These are phyloP conservation scores for Apamea sordens DNA, from an alignment of 2,888 invertebrate species.

Conservation along the genomic window DNA sequence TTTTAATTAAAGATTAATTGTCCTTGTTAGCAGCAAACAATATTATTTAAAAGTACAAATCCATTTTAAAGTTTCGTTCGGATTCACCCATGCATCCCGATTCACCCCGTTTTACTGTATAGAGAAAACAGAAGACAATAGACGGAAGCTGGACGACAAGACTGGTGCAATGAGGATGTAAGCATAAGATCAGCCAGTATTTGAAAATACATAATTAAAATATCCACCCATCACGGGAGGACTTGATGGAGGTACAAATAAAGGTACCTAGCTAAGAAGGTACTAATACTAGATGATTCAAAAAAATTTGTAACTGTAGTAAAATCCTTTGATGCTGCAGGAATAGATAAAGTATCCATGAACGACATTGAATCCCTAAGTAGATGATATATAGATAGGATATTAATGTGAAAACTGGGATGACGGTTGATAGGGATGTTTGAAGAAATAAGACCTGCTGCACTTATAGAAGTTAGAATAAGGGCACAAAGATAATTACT, in stretches of 20 bases:
- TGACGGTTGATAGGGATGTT: not conserved
- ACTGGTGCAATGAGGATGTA: too few relatives aligned
- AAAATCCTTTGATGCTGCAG: not conserved
- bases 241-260: not conserved
- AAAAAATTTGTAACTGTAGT: not conserved
- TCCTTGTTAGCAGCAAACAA: too few relatives aligned
- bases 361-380: too few relatives aligned
- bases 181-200: not conserved
- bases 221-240: not conserved
- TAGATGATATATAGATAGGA: not conserved
- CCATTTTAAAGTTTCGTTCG: too few relatives aligned
- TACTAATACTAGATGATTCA: not conserved
- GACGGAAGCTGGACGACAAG: too few relatives aligned
- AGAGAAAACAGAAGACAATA: too few relatives aligned
- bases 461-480: not conserved
- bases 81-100: too few relatives aligned
- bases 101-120: too few relatives aligned
- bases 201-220: not conserved
- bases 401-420: not conserved
- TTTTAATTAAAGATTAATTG: too few relatives aligned
- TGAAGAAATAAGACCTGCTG: not conserved
- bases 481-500: not conserved
- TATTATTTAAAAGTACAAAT: too few relatives aligned
- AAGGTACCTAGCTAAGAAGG: not conserved
- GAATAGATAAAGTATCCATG: not conserved